Evolutionary conservation across 2,888 invertebrate species (phyloP).

Genomic region (Amphipoea oculea): DNA sequence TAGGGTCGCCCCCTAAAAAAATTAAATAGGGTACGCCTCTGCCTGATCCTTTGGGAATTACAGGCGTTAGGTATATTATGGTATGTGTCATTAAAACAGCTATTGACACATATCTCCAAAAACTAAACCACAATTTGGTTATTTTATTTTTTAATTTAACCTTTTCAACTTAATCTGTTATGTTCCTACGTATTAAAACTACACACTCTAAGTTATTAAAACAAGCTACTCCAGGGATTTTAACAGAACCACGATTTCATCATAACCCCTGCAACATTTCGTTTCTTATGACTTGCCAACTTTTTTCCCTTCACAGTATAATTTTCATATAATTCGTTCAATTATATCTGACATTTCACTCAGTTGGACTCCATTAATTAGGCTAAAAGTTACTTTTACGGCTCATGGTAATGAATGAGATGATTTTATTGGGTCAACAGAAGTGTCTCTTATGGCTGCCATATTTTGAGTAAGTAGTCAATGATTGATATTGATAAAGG

Average conservation of each 20-base stretch:
- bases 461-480: slow-evolving; percentile 9
- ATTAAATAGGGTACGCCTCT: too few relatives aligned
- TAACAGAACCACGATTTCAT: background rate
- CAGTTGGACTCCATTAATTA: slow-evolving; percentile 70
- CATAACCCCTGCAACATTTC: slow-evolving; percentile 19
- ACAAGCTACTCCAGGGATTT: background rate
- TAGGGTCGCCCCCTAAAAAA: too few relatives aligned
- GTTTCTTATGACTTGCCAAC: slow-evolving; percentile 52
- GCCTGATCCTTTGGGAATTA: too few relatives aligned
- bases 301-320: slow-evolving; percentile 59
- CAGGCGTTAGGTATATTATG: too few relatives aligned
- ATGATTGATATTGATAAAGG: background rate
- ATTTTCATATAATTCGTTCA: slow-evolving; percentile 71
- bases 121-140: background rate
- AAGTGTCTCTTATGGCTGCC: slow-evolving; percentile 13
- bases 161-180: background rate
- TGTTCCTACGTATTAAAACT: background rate
- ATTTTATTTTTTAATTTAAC: background rate
- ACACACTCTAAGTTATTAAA: background rate
- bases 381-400: slow-evolving; percentile 62
- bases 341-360: slow-evolving; percentile 75
- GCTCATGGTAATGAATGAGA: slow-evolving; percentile 59
- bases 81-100: too few relatives aligned
- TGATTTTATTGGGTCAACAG: slow-evolving; percentile 59
- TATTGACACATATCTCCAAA: background rate